A percentile compares a stretch with the other conserved stretches of the same genome.
Conservation (phyloP, 2,797 vertebrate genomes). For the Corythornis leucogaster region DNA sequence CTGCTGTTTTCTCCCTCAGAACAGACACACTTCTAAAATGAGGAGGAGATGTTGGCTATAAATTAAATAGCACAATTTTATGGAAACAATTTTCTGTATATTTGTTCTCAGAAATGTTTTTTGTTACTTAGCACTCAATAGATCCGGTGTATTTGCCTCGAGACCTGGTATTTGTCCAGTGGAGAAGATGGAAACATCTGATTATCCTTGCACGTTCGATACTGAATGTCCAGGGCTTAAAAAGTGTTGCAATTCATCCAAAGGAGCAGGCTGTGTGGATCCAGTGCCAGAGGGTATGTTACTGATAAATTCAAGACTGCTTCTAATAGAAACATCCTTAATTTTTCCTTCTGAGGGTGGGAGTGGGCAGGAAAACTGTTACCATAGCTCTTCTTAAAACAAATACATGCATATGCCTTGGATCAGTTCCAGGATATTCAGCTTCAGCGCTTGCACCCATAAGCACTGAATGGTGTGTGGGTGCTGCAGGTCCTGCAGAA, state of each 20-base stretch:
- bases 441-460: background rate
- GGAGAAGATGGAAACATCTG: background rate
- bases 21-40: background rate
- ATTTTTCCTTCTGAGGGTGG: conserved; percentile 32
- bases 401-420: background rate
- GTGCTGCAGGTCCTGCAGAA: background rate
- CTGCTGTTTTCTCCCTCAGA: background rate
- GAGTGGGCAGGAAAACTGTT: conserved; percentile 32
- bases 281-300: conserved; percentile 74
- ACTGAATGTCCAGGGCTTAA: conserved; percentile 86
- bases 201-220: conserved; percentile 80
- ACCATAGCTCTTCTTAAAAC: conserved; percentile 25
- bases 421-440: background rate
- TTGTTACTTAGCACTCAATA: conserved; percentile 81
- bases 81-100: background rate
- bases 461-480: background rate
- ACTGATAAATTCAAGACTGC: conserved; percentile 4
- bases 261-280: conserved; percentile 57
- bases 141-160: conserved; percentile 79
- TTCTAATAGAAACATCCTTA: conserved; percentile 19
- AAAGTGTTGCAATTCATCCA: conserved; percentile 86
- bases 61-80: conserved; percentile 12
- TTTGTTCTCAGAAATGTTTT: conserved; percentile 41
- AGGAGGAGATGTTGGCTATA: conserved; percentile 29
- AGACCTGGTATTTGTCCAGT: conserved; percentile 88